These are phyloP conservation scores for Tetragonisca angustula DNA, from an alignment of 2,888 invertebrate genomes.

Conservation along the genomic window DNA sequence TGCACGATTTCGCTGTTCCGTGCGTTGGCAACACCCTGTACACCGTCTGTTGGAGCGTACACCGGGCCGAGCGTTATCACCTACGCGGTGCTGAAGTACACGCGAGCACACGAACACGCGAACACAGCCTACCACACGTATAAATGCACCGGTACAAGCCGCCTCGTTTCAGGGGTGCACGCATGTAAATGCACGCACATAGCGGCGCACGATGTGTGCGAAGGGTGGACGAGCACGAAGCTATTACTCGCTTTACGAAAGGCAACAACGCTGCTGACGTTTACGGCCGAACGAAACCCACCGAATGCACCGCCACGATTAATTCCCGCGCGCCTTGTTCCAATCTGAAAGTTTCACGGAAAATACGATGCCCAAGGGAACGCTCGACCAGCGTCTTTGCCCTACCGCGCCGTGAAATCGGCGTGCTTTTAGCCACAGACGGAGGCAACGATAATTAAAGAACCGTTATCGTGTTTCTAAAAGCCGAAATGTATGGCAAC, in stretches of 20 bases:
- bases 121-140: not conserved
- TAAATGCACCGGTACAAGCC: conserved; percentile 26
- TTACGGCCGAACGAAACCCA: conserved; percentile 65
- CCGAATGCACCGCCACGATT: conserved; percentile 61
- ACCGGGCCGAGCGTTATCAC: conserved; percentile 61
- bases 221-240: conserved; percentile 40
- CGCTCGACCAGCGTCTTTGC: conserved; percentile 8
- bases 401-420: not conserved
- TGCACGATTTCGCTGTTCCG: not conserved
- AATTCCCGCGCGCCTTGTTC: conserved; percentile 59
- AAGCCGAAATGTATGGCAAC: too few relatives aligned
- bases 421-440: not conserved
- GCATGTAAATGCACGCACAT: conserved; percentile 39
- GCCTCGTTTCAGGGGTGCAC: conserved; percentile 23
- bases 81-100: conserved; percentile 41
- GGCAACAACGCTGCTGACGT: conserved; percentile 58
- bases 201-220: conserved; percentile 32
- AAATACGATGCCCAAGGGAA: conserved; percentile 57
- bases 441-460: too few relatives aligned
- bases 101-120: not conserved
- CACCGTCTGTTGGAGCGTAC: conserved; percentile 25
- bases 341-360: conserved; percentile 64
- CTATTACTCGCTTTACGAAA: conserved; percentile 59
- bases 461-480: too few relatives aligned
- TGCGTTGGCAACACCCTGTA: conserved; percentile 3